Percentiles rank a stretch among this genome's conserved stretches.
phyloP scores from a whole-genome alignment of 2,113 vertebrate genomes.

The Anseranas semipalmata region DNA sequence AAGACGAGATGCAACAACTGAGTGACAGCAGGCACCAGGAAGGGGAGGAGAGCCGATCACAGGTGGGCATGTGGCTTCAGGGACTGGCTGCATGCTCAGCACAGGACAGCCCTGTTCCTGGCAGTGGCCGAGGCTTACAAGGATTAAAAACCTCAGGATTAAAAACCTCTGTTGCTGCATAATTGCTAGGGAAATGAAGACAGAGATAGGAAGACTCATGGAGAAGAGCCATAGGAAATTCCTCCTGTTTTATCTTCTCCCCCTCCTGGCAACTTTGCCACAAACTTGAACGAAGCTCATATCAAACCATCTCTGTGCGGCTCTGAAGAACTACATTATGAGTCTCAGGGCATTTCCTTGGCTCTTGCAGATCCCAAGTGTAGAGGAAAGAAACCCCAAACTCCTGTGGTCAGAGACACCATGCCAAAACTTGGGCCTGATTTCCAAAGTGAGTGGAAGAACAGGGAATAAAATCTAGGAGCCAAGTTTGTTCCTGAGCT shows the following conservation, averaged over 20 bases:
- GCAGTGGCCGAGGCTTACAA: not conserved
- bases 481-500: not conserved
- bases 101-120: not conserved
- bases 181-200: not conserved
- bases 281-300: not conserved
- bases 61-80: not conserved
- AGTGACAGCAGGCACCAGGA: not conserved
- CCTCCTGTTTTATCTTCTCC: not conserved
- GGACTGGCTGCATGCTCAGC: not conserved
- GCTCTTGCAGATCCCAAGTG: not conserved
- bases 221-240: conserved; percentile 2
- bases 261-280: not conserved
- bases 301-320: not conserved
- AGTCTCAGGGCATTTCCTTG: not conserved
- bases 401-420: not conserved
- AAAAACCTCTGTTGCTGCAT: not conserved
- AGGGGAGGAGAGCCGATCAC: not conserved
- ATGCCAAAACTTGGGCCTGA: not conserved
- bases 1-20: not conserved
- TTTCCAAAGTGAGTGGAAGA: not conserved
- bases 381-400: not conserved
- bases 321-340: not conserved
- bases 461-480: not conserved
- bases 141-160: not conserved
- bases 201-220: not conserved